Percentiles rank a stretch among this genome's conserved stretches.
These are phyloP conservation scores for Phenacoccus solenopsis DNA, from an alignment of 1,140 invertebrate species.

Conservation along the genomic window DNA sequence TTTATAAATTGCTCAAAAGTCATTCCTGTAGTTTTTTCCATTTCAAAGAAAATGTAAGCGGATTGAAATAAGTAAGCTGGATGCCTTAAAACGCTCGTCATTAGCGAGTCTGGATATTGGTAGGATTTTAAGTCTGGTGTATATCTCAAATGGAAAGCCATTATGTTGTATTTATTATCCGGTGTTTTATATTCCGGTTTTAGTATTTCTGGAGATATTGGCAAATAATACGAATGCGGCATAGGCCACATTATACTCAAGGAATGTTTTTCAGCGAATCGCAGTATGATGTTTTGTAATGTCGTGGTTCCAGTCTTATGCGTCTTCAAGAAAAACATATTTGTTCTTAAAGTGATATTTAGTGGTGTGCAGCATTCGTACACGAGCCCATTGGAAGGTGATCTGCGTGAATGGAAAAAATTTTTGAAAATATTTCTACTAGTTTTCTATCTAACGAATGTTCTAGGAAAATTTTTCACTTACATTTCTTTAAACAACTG, in stretches of 20 bases:
- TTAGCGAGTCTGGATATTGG: conserved; percentile 31
- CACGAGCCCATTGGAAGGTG: too few relatives aligned
- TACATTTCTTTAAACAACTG: too few relatives aligned
- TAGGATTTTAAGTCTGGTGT: conserved; percentile 28
- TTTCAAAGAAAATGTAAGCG: conserved; percentile 29
- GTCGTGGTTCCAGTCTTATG: conserved; percentile 39
- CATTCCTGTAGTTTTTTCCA: conserved; percentile 23
- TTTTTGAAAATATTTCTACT: too few relatives aligned
- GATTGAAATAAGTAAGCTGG: conserved; percentile 34
- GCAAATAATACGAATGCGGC: conserved; percentile 33
- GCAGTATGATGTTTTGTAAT: conserved; percentile 37
- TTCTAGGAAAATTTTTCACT: too few relatives aligned
- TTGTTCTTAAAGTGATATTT: too few relatives aligned
- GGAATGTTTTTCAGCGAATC: conserved; percentile 33
- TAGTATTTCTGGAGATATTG: background rate
- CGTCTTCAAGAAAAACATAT: too few relatives aligned
- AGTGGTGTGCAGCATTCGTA: too few relatives aligned
- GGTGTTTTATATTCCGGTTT: background rate
- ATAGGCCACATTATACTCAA: conserved; percentile 35
- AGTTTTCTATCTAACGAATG: too few relatives aligned
- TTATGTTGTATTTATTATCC: conserved; percentile 27
- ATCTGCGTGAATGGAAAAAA: too few relatives aligned
- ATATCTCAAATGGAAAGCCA: conserved; percentile 31
- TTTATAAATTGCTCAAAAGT: conserved; percentile 11
- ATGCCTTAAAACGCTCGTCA: conserved; percentile 34